Conservation (phyloP, 2,888 invertebrate species). For the Rhogogaster chlorosoma region DNA sequence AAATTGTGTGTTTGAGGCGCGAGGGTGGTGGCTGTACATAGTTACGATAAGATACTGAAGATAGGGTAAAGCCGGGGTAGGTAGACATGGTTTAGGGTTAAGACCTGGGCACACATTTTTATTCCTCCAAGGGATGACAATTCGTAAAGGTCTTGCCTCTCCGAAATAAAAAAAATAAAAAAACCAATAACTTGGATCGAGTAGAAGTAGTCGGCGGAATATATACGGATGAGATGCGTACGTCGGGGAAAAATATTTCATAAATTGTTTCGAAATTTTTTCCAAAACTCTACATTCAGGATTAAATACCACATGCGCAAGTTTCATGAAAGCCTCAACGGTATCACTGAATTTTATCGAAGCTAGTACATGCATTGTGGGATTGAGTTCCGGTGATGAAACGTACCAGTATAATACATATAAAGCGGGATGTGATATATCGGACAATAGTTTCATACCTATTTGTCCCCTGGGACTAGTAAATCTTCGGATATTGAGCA, state of each 20-base stretch:
- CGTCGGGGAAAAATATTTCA: not conserved
- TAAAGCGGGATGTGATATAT: not conserved
- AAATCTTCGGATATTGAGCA: slow-evolving; percentile 37
- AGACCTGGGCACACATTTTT: not conserved
- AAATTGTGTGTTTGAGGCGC: slow-evolving; percentile 44
- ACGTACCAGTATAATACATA: not conserved
- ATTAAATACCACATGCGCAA: not conserved
- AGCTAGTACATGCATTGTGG: not conserved
- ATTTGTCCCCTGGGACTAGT: not conserved
- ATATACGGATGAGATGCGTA: not conserved
- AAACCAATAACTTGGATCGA: not conserved
- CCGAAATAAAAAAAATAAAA: not conserved
- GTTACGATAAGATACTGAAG: slow-evolving; percentile 24
- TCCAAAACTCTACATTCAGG: not conserved
- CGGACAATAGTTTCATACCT: not conserved
- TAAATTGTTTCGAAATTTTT: not conserved
- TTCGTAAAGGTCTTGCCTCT: not conserved
- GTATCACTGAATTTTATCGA: not conserved
- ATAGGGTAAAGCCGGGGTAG: slow-evolving; percentile 1
- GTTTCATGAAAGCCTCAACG: not conserved
- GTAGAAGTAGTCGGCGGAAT: not conserved
- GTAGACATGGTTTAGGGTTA: not conserved
- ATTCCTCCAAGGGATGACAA: not conserved
- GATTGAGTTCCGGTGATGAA: slow-evolving; percentile 33
- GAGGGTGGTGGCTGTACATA: slow-evolving; percentile 14